Evolutionary conservation across 2,113 vertebrate species (phyloP), one percentile per base, ranked within the genome.

Genomic region (Eptatretus burgeri): DNA sequence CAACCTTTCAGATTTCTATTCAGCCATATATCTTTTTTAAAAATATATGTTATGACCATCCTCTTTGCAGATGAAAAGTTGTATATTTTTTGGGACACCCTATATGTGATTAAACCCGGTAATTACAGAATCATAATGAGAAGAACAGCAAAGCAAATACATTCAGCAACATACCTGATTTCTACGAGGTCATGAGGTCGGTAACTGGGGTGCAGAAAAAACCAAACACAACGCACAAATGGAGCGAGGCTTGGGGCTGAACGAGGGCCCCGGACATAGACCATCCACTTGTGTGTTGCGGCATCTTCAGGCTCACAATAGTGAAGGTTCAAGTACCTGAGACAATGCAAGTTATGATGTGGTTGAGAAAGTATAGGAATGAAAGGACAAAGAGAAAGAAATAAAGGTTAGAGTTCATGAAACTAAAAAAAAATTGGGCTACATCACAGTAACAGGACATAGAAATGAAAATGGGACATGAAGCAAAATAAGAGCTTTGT

Each of bases 191-290:
- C 91, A 62, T 98, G 95, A 52, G 89, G 91, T 71, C 94, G 94
- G 73, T 98, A 98, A 75, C 91, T 96, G 67, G 89, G 91, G 70
- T 98, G 91, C 66, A 96, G 76, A 65, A 98, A 98, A 74, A 96
- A 98, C 91, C 91, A 98, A 67, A 98, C 85, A 78, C 95, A 95
- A 76, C 94, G 94, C 51, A 96, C 91, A 77, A 98, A 98, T 71
- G 94, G 87, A 71, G 94, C 78, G 64, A 96, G 93, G 69, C 81
- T 94, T 63, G 91, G 89, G 71, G 95, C 89, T 70, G 79, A 81
- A 62, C 85, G 79, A 50, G 85, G 95, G 51, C 89, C 91, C 69
- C 89, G 73, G 27, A 96, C 91, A 13, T 98, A 98, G 14, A 93
- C 85, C 91, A 98, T 98, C 89, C 89, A 96, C 66, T 98, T 98